Conservation (phyloP, 2,888 invertebrate species). For the Ectemnius cavifrons region DNA sequence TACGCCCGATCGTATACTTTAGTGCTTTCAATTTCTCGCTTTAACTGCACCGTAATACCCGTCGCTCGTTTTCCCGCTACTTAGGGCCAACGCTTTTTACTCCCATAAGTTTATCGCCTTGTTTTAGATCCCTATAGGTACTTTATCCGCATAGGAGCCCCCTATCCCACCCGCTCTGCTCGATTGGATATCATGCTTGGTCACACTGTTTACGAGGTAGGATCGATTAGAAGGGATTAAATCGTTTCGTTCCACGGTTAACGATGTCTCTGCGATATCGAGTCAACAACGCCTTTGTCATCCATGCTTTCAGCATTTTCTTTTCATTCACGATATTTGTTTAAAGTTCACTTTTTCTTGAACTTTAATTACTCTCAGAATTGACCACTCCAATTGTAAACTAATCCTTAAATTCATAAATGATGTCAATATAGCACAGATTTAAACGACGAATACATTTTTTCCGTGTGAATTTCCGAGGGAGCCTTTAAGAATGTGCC, state of each 20-base stretch:
- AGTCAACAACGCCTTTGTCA: neutral
- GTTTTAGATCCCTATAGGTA: constrained; percentile 1
- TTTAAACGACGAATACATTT: no score
- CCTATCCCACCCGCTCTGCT: neutral
- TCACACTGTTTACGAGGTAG: constrained; percentile 12
- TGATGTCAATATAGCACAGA: no score
- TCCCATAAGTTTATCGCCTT: constrained; percentile 6
- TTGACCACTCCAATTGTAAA: no score
- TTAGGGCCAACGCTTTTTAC: neutral
- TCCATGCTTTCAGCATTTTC: no score
- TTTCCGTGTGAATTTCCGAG: no score
- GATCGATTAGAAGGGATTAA: constrained; percentile 15
- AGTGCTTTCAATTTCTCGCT: constrained; percentile 9
- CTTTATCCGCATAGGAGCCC: neutral
- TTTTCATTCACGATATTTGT: no score
- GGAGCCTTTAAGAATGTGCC: no score
- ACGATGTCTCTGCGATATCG: neutral
- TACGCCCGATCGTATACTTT: constrained; percentile 8
- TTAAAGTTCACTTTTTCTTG: no score
- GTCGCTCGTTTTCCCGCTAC: neutral
- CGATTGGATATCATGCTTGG: neutral
- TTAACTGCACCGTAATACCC: constrained; percentile 2
- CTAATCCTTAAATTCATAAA: no score
- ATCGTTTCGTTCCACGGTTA: neutral
- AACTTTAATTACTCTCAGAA: no score